Conservation (phyloP, 2,797 vertebrate genomes). For the Zenarchopterus dispar region DNA sequence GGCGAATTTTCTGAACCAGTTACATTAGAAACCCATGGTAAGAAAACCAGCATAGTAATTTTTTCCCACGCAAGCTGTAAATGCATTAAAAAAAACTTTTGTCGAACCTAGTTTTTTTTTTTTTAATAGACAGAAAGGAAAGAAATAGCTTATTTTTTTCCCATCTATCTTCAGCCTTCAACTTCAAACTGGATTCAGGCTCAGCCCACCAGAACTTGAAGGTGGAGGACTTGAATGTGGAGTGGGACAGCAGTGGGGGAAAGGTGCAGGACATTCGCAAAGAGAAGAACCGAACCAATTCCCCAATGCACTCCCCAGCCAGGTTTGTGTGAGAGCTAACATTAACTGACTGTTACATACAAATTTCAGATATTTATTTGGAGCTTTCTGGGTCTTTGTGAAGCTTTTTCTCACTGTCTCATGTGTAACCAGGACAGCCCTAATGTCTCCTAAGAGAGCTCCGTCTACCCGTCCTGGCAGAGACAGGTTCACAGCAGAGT, state of each 20-base stretch:
- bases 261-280: slow-evolving; percentile 96
- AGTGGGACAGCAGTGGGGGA: slow-evolving; percentile 95
- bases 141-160: neutral
- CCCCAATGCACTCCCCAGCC: slow-evolving; percentile 93
- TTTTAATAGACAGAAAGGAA: too few species aligned
- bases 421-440: slow-evolving; percentile 79
- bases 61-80: neutral
- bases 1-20: slow-evolving; percentile 93
- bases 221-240: slow-evolving; percentile 91
- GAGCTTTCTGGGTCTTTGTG: neutral
- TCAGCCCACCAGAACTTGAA: slow-evolving; percentile 95
- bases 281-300: slow-evolving; percentile 90
- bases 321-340: slow-evolving; percentile 79
- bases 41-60: slow-evolving; percentile 12
- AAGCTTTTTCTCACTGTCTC: neutral
- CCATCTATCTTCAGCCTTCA: slow-evolving; percentile 83
- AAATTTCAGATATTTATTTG: neutral
- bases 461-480: slow-evolving; percentile 86
- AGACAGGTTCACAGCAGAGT: slow-evolving; percentile 94
- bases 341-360: neutral
- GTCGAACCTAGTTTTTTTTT: too few species aligned
- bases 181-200: slow-evolving; percentile 89
- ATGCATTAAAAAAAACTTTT: neutral
- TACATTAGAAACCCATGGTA: slow-evolving; percentile 92
- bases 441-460: slow-evolving; percentile 93